phyloP scores from a whole-genome alignment of 2,888 invertebrate genomes.

The Atrina japonica region DNA sequence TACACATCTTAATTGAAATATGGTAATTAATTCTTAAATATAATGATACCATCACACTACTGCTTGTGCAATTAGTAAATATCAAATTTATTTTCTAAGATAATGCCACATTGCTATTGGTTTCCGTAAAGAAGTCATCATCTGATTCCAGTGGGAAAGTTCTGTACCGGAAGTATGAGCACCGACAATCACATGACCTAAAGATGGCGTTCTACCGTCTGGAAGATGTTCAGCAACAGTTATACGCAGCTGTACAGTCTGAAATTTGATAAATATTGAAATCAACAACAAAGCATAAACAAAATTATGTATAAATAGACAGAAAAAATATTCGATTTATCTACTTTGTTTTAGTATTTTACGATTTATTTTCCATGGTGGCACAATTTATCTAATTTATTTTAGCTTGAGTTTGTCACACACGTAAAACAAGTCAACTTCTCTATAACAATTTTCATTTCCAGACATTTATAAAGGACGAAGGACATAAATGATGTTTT shows the following conservation, averaged over 20 bases:
- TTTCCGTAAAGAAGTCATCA: conserved; percentile 89
- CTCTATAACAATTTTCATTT: no score
- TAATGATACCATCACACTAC: no score
- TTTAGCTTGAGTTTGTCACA: no score
- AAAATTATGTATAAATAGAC: neutral
- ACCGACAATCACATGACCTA: conserved; percentile 91
- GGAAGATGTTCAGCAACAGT: conserved; percentile 82
- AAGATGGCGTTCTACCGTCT: conserved; percentile 84
- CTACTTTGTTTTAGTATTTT: neutral
- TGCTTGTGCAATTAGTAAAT: no score
- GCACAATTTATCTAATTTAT: no score
- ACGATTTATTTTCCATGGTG: neutral
- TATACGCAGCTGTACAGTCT: conserved; percentile 89
- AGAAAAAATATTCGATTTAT: neutral
- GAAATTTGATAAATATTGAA: conserved; percentile 52
- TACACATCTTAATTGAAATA: no score
- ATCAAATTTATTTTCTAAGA: conserved; percentile 83
- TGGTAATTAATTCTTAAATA: no score
- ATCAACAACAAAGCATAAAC: neutral
- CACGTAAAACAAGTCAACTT: no score
- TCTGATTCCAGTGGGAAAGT: conserved; percentile 91
- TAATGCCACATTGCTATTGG: conserved; percentile 94
- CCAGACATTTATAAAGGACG: no score
- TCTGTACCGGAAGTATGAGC: conserved; percentile 88
- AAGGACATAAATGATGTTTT: no score